phyloP scores from a whole-genome alignment of 2,113 vertebrate genomes.

The Sander vitreus region DNA sequence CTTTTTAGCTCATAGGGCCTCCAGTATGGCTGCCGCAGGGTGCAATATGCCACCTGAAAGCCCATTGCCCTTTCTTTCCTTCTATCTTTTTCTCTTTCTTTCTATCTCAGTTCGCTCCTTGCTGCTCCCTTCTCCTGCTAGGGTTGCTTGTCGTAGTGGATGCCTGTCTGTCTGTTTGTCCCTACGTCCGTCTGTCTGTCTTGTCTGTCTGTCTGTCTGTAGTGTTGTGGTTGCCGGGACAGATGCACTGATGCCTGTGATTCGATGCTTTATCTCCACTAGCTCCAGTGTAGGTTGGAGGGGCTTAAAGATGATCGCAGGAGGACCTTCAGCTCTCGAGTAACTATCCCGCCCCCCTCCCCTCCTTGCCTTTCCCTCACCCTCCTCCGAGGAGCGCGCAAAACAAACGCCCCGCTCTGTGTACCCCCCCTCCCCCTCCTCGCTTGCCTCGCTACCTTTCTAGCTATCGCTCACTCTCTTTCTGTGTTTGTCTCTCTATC shows the following conservation, averaged over 20 bases:
- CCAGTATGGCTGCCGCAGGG: conserved; percentile 8
- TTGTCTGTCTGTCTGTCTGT: conserved; percentile 81
- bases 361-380: conserved; percentile 45
- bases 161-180: conserved; percentile 57
- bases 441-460: conserved; percentile 61
- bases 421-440: conserved; percentile 83
- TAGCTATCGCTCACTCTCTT: conserved; percentile 45
- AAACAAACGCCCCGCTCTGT: conserved; percentile 90
- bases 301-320: conserved; percentile 99
- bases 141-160: conserved; percentile 71
- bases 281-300: conserved; percentile 99
- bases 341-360: conserved; percentile 94
- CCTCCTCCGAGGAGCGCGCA: conserved; percentile 87
- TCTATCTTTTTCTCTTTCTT: conserved; percentile 4
- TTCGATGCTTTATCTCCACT: conserved; percentile 89
- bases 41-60: conserved; percentile 26
- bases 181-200: conserved; percentile 11
- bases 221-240: conserved; percentile 85
- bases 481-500: conserved; percentile 41
- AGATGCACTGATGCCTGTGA: conserved; percentile 87
- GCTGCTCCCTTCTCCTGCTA: conserved; percentile 50
- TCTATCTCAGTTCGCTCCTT: conserved; percentile 14
- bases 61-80: conserved; percentile 6
- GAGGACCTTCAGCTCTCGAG: conserved; percentile 99
- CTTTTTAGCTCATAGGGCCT: not conserved